Evolutionary conservation across 2,113 vertebrate species (phyloP).

Genomic region (Hemicordylus capensis): DNA sequence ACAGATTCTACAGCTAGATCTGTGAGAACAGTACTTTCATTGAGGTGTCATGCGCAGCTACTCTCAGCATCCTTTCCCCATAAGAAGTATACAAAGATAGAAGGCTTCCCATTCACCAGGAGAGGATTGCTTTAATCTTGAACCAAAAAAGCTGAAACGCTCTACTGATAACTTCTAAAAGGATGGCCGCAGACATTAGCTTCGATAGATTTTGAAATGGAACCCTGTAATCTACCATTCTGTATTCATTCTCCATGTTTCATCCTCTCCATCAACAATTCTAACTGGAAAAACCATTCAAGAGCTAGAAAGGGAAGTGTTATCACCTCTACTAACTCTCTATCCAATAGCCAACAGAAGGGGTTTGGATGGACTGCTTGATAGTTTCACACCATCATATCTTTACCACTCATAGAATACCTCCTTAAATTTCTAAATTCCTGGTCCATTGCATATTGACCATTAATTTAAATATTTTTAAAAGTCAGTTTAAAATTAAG

Average conservation of each 20-base stretch:
- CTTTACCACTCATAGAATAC: neutral
- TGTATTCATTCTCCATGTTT: neutral
- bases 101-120: neutral
- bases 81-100: neutral
- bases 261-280: neutral
- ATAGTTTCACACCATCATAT: neutral
- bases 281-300: neutral
- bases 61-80: neutral
- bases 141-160: neutral
- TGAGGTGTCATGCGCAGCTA: neutral
- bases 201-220: neutral
- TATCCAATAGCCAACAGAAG: neutral
- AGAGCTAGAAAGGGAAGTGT: neutral
- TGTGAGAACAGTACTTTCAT: neutral
- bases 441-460: neutral
- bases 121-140: neutral
- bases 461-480: too few relatives aligned
- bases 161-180: neutral
- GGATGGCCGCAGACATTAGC: neutral
- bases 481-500: too few relatives aligned
- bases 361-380: neutral
- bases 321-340: neutral
- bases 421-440: neutral
- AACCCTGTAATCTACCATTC: neutral
- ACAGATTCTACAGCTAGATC: neutral